Evolutionary conservation across 1,140 invertebrate genomes (phyloP), one percentile per base, ranked within the genome.

Genomic region (Stenopsyche tienmushanensis): DNA sequence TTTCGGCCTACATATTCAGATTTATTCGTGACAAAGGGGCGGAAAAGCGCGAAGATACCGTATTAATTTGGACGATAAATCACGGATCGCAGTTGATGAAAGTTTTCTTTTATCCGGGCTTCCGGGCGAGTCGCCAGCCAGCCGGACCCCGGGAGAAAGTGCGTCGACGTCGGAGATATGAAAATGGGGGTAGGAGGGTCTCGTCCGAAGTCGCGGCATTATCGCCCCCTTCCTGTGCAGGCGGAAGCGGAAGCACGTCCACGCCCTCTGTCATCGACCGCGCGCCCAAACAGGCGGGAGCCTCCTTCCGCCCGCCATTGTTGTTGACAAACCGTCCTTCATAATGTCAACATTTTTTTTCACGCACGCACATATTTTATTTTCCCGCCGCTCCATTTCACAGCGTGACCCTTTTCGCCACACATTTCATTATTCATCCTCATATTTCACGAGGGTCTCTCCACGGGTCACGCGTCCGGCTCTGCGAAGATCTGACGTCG

Each of bases 201-300:
- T 9, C 25, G 15, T 15, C 47, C 45, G 44, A 2, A 5, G 15
- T 49, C 58, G 39, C n/a, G n/a, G 8, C 21, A 44, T 13, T 23
- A 39, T n/a, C 7, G 2, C 53, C 23, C 26, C 77, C 77, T 78
- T 79, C 76, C 74, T n/a, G n/a, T n/a, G n/a, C n/a, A n/a, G 73
- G 69, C 74, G 74, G 72, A 41, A 71, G 64, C 69, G 71, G 70
- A 69, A 52, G 55, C 67, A 64, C 64, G 64, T 62, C 65, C 21
- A 50, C 52, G 65, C 62, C 62, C 45, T 59, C 67, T 67, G 67
- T 65, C 65, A 66, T 53, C 67, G 63, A 26, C 20, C 50, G 50
- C n/a, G n/a, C n/a, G n/a, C n/a, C n/a, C n/a, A n/a, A 8, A 1
- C 41, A 15, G 57, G 10, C 23, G 54, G 20, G 66, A 55, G 53